These are phyloP conservation scores for Drosophila jambulina DNA, from an alignment of 1,140 invertebrate genomes.

Conservation along the genomic window DNA sequence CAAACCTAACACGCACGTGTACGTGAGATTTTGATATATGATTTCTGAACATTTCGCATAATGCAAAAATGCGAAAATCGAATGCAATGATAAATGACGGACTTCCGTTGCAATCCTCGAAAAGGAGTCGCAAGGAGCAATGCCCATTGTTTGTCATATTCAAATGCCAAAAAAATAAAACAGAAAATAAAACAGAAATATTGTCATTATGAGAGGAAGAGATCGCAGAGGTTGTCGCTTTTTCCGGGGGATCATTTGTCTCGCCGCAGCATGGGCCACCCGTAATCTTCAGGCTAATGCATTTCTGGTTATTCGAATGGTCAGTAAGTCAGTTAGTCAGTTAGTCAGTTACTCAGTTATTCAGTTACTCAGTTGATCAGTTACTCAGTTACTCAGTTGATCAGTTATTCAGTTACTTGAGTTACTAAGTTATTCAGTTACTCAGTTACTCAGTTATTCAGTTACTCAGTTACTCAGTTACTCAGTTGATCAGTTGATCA, in stretches of 20 bases:
- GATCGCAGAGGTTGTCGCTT: slow-evolving; percentile 7
- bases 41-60: slow-evolving; percentile 45
- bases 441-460: background rate
- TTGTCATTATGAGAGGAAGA: slow-evolving; percentile 64
- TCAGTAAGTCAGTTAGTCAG: background rate
- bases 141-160: slow-evolving; percentile 76
- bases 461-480: too few species aligned
- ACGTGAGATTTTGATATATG: slow-evolving; percentile 82
- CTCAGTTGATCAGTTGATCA: too few species aligned
- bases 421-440: background rate
- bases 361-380: background rate
- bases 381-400: background rate
- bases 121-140: slow-evolving; percentile 10
- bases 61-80: slow-evolving; percentile 58
- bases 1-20: slow-evolving; percentile 49
- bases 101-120: slow-evolving; percentile 72
- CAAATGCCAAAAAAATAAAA: slow-evolving; percentile 55
- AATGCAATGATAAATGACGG: slow-evolving; percentile 81
- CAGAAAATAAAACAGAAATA: slow-evolving; percentile 39
- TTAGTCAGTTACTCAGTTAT: background rate
- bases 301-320: slow-evolving; percentile 34
- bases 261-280: slow-evolving; percentile 58
- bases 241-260: slow-evolving; percentile 74
- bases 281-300: slow-evolving; percentile 68
- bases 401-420: slow-evolving; percentile 1